Conservation (phyloP, 2,113 vertebrate genomes). For the Strix aluco region DNA sequence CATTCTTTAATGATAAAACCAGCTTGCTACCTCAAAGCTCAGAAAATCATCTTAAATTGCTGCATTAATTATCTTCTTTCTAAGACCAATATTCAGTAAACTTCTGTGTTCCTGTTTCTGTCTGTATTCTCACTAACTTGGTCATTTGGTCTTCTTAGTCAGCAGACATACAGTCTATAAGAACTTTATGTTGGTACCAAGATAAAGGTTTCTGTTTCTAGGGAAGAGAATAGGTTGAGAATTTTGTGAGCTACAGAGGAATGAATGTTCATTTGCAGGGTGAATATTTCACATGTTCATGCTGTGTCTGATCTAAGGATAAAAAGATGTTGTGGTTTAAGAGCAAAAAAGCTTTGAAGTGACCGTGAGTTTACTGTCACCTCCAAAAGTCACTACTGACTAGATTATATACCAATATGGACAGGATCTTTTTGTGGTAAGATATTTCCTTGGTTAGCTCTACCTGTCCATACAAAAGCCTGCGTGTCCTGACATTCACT, state of each 20-base stretch:
- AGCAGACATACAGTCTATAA: not conserved
- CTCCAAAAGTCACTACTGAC: not conserved
- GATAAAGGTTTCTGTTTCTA: not conserved
- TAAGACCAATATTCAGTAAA: not conserved
- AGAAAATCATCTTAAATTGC: not conserved
- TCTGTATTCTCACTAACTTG: not conserved
- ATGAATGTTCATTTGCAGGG: not conserved
- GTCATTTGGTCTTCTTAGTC: not conserved
- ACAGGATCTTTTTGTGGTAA: not conserved
- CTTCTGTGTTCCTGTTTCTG: not conserved
- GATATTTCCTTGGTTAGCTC: not conserved
- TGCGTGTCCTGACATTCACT: not conserved
- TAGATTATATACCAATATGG: not conserved
- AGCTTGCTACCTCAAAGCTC: not conserved
- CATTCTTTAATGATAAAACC: not conserved
- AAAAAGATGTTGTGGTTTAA: not conserved
- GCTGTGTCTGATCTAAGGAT: not conserved
- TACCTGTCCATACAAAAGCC: not conserved
- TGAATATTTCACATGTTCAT: not conserved
- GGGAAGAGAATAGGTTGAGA: not conserved
- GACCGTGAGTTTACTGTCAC: not conserved
- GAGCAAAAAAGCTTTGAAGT: not conserved
- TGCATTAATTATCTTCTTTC: not conserved
- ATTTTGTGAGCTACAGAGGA: not conserved
- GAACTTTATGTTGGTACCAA: not conserved